Conservation (phyloP, 2,797 vertebrate genomes). For the Cheirogaleus major region DNA sequence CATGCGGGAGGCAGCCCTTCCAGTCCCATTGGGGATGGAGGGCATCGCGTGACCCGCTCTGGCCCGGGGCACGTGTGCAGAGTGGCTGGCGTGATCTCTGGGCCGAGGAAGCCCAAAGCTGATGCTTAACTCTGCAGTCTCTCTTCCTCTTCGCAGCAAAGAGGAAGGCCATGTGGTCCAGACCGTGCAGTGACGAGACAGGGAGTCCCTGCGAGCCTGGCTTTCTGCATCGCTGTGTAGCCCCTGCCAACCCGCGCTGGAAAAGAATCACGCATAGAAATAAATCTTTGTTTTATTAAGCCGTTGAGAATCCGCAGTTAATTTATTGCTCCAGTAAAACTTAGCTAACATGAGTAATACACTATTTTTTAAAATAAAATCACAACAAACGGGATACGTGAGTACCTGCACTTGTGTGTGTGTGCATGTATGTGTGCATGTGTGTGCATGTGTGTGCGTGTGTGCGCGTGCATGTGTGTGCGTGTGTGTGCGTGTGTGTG, state of each 20-base stretch:
- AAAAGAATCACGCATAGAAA: neutral
- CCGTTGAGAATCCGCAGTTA: slow-evolving; percentile 27
- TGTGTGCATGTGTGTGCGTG: too few species aligned
- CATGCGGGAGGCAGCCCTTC: neutral
- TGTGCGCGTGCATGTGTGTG: neutral
- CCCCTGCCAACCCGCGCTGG: neutral
- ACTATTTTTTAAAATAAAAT: slow-evolving; percentile 4
- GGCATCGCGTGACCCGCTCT: neutral
- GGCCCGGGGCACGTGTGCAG: neutral
- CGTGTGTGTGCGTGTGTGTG: neutral
- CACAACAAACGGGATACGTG: neutral
- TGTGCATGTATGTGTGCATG: too few species aligned
- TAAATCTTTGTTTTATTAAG: slow-evolving; percentile 50
- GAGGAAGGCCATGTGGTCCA: neutral
- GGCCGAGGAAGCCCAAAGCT: neutral
- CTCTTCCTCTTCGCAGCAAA: neutral
- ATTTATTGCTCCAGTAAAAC: slow-evolving; percentile 37
- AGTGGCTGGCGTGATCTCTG: neutral
- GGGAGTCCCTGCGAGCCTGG: neutral
- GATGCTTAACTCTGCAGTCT: neutral
- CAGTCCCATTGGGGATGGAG: neutral
- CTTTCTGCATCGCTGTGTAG: accelerated
- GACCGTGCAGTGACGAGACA: neutral
- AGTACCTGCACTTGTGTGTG: neutral
- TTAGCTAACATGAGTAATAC: slow-evolving; percentile 7